A percentile compares a stretch with the other conserved stretches of the same genome.
These are phyloP conservation scores for Nomada fabriciana DNA, from an alignment of 2,888 invertebrate species.

Conservation along the genomic window DNA sequence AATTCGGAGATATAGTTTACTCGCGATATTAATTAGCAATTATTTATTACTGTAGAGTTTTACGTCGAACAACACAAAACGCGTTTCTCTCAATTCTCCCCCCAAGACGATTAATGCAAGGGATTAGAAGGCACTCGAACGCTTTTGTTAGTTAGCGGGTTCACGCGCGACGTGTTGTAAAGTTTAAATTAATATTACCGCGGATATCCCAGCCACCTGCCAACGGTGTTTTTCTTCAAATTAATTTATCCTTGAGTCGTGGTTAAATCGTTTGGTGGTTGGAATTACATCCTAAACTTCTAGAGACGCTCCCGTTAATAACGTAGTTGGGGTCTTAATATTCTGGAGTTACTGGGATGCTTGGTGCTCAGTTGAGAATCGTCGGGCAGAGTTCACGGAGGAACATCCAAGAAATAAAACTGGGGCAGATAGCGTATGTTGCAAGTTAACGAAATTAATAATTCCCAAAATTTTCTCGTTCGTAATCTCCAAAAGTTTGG, in stretches of 20 bases:
- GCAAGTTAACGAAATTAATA: too few species aligned
- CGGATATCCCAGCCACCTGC: neutral
- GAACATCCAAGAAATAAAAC: too few species aligned
- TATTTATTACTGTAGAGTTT: too few species aligned
- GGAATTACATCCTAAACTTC: conserved; percentile 40
- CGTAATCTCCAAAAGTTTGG: too few species aligned
- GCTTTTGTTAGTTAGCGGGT: conserved; percentile 7
- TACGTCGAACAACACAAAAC: neutral
- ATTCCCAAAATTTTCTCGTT: too few species aligned
- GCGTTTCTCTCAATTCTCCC: neutral
- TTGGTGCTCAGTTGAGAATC: neutral
- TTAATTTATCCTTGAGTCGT: conserved; percentile 44
- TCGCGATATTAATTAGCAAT: too few species aligned
- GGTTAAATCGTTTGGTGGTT: conserved; percentile 44
- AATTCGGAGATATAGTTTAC: too few species aligned
- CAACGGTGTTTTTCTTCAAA: conserved; percentile 56
- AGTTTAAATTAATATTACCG: conserved; percentile 57
- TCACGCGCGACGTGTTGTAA: neutral
- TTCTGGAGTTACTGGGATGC: neutral
- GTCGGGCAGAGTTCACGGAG: neutral
- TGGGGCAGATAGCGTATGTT: too few species aligned
- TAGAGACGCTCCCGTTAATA: conserved; percentile 19
- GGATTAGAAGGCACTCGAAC: neutral
- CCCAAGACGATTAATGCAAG: neutral
- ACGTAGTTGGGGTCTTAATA: conserved; percentile 13